Conservation (phyloP, 2,797 vertebrate species). For the Coilia nasus region DNA sequence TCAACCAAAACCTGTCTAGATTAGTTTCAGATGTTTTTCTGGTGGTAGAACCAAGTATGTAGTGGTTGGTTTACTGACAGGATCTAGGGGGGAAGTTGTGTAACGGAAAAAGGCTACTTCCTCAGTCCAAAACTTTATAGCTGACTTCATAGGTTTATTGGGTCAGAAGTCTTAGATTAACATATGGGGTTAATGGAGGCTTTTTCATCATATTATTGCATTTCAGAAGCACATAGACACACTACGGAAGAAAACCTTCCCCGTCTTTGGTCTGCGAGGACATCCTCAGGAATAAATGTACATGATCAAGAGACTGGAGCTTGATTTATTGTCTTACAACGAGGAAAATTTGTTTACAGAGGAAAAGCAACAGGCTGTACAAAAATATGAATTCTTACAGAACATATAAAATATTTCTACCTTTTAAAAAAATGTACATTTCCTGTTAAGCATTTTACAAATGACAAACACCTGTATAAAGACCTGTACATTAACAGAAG, state of each 20-base stretch:
- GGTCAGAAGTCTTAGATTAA: too few relatives aligned
- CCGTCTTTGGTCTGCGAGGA: too few relatives aligned
- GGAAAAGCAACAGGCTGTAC: conserved; percentile 60
- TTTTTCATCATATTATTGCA: background rate
- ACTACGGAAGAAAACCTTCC: too few relatives aligned
- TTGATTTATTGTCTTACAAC: conserved; percentile 65
- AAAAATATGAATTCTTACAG: conserved; percentile 63
- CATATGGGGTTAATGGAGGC: too few relatives aligned
- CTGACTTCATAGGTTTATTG: too few relatives aligned
- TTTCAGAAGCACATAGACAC: background rate
- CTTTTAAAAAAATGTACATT: conserved; percentile 55
- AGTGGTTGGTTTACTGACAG: too few relatives aligned
- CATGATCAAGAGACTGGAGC: background rate
- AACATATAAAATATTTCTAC: conserved; percentile 49
- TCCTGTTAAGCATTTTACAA: conserved; percentile 45
- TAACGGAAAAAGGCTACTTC: too few relatives aligned
- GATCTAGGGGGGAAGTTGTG: too few relatives aligned
- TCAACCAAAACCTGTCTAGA: too few relatives aligned
- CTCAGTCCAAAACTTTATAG: too few relatives aligned
- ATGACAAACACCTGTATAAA: conserved; percentile 48
- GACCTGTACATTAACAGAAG: conserved; percentile 56
- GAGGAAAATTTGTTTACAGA: conserved; percentile 54
- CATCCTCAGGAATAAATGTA: background rate
- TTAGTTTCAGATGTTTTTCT: too few relatives aligned
- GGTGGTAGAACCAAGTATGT: too few relatives aligned